Conservation (phyloP, 2,888 invertebrate species). For the Synanthedon tipuliformis region DNA sequence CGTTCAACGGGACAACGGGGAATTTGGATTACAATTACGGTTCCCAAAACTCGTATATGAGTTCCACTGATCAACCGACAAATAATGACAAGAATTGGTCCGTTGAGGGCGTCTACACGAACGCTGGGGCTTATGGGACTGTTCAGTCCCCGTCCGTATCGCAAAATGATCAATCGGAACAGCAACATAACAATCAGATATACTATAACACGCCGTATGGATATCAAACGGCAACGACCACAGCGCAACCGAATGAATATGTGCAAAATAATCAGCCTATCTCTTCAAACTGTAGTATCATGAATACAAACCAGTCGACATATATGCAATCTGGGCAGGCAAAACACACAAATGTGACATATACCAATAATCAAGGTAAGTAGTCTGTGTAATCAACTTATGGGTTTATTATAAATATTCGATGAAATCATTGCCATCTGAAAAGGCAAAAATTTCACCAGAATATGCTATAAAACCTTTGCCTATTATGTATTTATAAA, state of each 20-base stretch:
- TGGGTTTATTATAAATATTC: constrained; percentile 5
- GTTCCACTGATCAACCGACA: constrained; percentile 23
- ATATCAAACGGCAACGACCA: constrained; percentile 32
- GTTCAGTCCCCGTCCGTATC: constrained; percentile 59
- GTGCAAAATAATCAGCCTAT: constrained; percentile 21
- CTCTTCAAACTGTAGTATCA: constrained; percentile 39
- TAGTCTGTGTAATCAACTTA: constrained; percentile 8
- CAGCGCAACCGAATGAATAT: constrained; percentile 33
- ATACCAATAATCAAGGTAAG: constrained; percentile 54
- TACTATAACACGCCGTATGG: constrained; percentile 66
- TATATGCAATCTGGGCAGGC: constrained; percentile 48
- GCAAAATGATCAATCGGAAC: constrained; percentile 18
- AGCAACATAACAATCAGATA: constrained; percentile 25
- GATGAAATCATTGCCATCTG: too few relatives aligned
- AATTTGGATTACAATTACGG: constrained; percentile 73
- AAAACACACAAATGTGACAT: constrained; percentile 39
- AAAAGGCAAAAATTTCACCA: too few relatives aligned
- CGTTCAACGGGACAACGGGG: constrained; percentile 67
- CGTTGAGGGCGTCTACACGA: constrained; percentile 52
- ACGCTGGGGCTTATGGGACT: constrained; percentile 53
- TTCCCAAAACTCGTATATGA: constrained; percentile 58
- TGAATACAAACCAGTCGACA: constrained; percentile 42
- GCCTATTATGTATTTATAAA: too few relatives aligned
- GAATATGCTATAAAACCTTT: too few relatives aligned
- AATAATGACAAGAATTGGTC: constrained; percentile 31